Percentiles rank a stretch among this genome's conserved stretches.
phyloP scores from a whole-genome alignment of 2,888 invertebrate species.

The Conomelus anceps region DNA sequence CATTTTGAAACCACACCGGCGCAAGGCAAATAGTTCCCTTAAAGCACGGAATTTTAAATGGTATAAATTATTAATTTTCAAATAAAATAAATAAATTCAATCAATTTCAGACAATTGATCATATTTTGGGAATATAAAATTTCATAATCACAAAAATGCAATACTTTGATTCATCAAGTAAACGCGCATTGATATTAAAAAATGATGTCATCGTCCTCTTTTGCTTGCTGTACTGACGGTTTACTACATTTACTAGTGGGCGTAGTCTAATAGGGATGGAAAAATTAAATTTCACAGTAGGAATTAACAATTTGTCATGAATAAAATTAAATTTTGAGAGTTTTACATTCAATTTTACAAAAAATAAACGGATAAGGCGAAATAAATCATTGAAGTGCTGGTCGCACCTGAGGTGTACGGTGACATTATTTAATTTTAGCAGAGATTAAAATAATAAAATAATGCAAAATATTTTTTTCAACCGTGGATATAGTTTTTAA shows the following conservation, averaged over 20 bases:
- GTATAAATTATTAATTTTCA: neutral
- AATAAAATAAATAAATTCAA: neutral
- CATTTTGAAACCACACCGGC: neutral
- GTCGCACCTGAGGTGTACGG: no score
- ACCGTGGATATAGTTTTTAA: no score
- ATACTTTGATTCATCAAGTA: neutral
- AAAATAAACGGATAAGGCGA: no score
- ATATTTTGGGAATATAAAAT: neutral
- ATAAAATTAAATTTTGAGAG: neutral
- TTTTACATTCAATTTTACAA: neutral
- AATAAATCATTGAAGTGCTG: no score
- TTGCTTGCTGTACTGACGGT: neutral
- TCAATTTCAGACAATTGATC: neutral
- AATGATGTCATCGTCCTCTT: neutral
- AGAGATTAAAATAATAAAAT: no score
- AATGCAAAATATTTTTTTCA: no score
- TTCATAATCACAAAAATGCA: neutral
- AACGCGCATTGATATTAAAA: neutral
- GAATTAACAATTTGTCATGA: neutral
- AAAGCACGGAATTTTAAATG: neutral
- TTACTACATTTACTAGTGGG: neutral
- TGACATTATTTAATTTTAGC: no score
- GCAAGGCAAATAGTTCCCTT: neutral
- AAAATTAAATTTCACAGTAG: neutral
- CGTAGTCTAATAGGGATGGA: neutral